Conservation (phyloP, 1,140 invertebrate genomes). For the Colletes latitarsis region DNA sequence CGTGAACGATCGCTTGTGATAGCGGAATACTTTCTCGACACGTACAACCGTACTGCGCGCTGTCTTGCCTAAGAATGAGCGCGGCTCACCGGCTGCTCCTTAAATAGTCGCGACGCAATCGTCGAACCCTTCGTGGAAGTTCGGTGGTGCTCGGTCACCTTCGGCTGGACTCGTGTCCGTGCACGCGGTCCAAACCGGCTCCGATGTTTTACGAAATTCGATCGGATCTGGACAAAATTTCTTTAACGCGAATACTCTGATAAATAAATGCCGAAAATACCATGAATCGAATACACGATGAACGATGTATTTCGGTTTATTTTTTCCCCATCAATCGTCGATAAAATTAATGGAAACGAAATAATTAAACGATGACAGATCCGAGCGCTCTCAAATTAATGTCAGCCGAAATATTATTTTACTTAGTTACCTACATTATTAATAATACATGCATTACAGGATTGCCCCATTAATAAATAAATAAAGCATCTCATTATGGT, state of each 20-base stretch:
- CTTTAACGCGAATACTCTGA: not conserved
- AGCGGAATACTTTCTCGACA: not conserved
- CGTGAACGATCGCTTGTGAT: conserved; percentile 22
- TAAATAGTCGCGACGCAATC: conserved; percentile 73
- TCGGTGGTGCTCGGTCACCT: conserved; percentile 55
- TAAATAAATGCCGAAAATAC: not conserved
- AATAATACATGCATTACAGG: too few relatives aligned
- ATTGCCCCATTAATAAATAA: too few relatives aligned
- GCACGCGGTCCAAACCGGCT: conserved; percentile 54
- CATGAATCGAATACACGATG: not conserved
- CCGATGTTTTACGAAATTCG: conserved; percentile 34
- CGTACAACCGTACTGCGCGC: conserved; percentile 39
- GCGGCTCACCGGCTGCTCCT: conserved; percentile 72
- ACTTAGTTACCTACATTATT: too few relatives aligned
- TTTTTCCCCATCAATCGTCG: too few relatives aligned
- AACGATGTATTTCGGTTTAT: too few relatives aligned
- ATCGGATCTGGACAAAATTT: conserved; percentile 11
- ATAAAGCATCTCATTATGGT: too few relatives aligned
- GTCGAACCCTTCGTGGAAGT: conserved; percentile 66
- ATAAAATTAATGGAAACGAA: too few relatives aligned
- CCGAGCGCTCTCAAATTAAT: too few relatives aligned
- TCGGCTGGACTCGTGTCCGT: conserved; percentile 40
- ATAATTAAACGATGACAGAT: too few relatives aligned
- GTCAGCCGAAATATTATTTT: too few relatives aligned
- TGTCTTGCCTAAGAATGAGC: conserved; percentile 72